These are phyloP conservation scores for Lepidurus couesii DNA, from an alignment of 1,140 invertebrate genomes.

Conservation along the genomic window DNA sequence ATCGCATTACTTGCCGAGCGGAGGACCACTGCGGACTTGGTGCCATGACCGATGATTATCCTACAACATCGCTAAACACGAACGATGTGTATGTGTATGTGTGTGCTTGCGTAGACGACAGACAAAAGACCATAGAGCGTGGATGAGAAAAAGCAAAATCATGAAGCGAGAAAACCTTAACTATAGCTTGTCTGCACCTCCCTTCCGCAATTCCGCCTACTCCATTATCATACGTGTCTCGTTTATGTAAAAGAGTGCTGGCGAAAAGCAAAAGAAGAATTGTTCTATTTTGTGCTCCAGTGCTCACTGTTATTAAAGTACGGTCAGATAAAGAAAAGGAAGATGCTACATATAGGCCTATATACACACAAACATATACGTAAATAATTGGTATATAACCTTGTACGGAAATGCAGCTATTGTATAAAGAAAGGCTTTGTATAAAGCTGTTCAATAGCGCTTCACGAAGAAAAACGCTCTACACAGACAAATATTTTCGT, in stretches of 20 bases:
- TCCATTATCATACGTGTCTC: not conserved
- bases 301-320: not conserved
- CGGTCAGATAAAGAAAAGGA: too few species aligned
- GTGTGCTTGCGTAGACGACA: not conserved
- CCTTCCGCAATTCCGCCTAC: not conserved
- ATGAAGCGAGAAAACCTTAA: not conserved
- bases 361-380: too few species aligned
- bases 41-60: constrained; percentile 14
- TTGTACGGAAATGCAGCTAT: too few species aligned
- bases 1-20: not conserved
- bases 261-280: not conserved
- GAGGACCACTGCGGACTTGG: not conserved
- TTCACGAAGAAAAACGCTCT: not conserved
- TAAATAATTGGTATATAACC: too few species aligned
- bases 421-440: not conserved
- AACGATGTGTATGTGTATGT: not conserved
- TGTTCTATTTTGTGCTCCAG: not conserved
- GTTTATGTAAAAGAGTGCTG: not conserved
- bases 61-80: constrained; percentile 1
- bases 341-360: too few species aligned
- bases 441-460: not conserved
- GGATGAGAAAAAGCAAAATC: not conserved
- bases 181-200: not conserved
- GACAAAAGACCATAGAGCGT: not conserved
- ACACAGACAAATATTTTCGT: not conserved